Evolutionary conservation across 2,888 invertebrate genomes (phyloP), one percentile per base, ranked within the genome.

Genomic region (Dolomedes plantarius): DNA sequence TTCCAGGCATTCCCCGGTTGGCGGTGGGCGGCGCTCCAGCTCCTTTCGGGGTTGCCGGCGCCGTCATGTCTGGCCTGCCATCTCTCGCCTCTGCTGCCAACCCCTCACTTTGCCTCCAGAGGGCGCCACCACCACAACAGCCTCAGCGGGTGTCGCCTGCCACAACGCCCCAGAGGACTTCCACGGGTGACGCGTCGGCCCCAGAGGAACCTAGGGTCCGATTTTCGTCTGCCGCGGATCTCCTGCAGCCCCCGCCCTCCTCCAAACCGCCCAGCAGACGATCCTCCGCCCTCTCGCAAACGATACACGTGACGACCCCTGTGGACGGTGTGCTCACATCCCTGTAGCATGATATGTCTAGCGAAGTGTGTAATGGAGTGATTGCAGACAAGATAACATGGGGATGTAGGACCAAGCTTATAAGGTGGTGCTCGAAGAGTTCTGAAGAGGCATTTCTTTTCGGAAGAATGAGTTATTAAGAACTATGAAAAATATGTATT

Each of bases 231-330:
- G 73, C 80, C 9, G 80, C 50, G n/a, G 39, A 56, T 16, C 41
- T 77, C n/a, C 83, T 68, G 9, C 83, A 65, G 16, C 65, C 77
- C 1, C 39, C 83, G 5, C 41, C 69, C 64, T 65, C 83, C 46
- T 46, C 46, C 46, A 41, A 56, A 62, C 75, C 75, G 41, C 64
- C 71, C 76, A 76, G 71, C 28, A 71, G 82, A n/a, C 19, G 81
- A 62, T 71, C 76, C 27, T 83, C 83, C 39, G 68, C 77, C 39
- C 71, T 77, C 23, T 77, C 83, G 2, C 83, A 77, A 23, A 72
- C 83, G 39, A 83, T 83, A 9, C 83, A 83, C 27, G 83, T 83
- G 11, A 83, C 83, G n/a, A 83, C 83, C 11, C 83, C 83, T 11
- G 77, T 77, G 16, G 83, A 83, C 41, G 83, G 83, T 2, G 83